These are phyloP conservation scores for Halictus ligatus DNA, from an alignment of 2,888 invertebrate genomes.

Conservation along the genomic window DNA sequence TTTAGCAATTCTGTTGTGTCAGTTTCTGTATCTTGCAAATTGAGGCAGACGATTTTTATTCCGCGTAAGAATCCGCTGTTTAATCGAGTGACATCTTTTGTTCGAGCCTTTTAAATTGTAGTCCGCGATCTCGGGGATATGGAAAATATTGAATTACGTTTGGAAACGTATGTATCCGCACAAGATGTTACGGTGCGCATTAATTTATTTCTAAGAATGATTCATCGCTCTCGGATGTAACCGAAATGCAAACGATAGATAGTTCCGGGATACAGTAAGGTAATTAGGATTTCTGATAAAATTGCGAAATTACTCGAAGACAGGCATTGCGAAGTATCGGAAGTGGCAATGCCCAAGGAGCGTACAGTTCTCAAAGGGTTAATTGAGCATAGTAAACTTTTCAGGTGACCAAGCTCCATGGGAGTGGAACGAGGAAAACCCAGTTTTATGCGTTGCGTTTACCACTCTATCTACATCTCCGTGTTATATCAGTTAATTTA, in stretches of 20 bases:
- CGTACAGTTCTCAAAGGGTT: constrained; percentile 83
- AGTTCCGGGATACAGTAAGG: not conserved
- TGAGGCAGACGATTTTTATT: too few relatives aligned
- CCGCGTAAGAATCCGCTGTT: too few relatives aligned
- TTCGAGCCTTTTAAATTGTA: too few relatives aligned
- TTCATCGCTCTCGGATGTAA: not conserved
- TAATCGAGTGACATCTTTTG: too few relatives aligned
- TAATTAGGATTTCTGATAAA: constrained; percentile 36
- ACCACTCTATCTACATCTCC: constrained; percentile 42
- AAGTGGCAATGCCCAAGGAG: constrained; percentile 80
- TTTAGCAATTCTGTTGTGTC: too few relatives aligned
- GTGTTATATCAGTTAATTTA: constrained; percentile 48
- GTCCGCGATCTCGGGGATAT: not conserved
- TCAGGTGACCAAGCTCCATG: constrained; percentile 82
- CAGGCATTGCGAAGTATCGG: constrained; percentile 80
- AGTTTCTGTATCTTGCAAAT: too few relatives aligned
- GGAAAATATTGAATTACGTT: not conserved
- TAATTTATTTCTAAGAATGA: not conserved
- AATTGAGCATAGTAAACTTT: constrained; percentile 83
- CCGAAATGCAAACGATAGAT: not conserved
- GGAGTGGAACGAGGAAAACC: constrained; percentile 81
- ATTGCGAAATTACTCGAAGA: constrained; percentile 72
- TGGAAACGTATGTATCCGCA: not conserved
- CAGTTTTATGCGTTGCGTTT: constrained; percentile 69
- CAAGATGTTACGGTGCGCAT: not conserved